Percentiles rank a stretch among this genome's conserved stretches.
These are phyloP conservation scores for Diplogasteroides magnus DNA, from an alignment of 1,140 invertebrate species.

Conservation along the genomic window DNA sequence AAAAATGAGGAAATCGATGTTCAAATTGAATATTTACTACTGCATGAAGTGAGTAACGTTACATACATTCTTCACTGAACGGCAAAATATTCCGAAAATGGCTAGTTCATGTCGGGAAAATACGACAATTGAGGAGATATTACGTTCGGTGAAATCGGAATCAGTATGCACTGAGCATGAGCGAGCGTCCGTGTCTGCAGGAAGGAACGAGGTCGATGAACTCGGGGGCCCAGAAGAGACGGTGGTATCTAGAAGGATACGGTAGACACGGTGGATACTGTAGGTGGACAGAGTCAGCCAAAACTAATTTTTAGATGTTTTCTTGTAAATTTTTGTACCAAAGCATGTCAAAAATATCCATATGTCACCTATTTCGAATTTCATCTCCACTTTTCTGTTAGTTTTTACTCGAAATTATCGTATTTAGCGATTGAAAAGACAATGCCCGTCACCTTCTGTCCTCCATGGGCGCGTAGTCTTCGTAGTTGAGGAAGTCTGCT, in stretches of 20 bases:
- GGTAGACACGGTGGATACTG: no score
- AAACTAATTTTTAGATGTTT: not conserved
- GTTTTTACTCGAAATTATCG: not conserved
- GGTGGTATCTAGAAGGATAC: not conserved
- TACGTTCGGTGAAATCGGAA: no score
- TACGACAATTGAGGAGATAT: no score
- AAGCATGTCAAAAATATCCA: not conserved
- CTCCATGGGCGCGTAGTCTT: not conserved
- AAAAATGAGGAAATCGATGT: no score
- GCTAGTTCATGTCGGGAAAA: no score
- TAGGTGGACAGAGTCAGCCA: no score
- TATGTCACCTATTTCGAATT: not conserved
- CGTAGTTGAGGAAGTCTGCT: not conserved
- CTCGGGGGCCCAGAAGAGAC: not conserved
- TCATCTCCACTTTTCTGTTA: not conserved
- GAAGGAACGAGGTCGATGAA: not conserved
- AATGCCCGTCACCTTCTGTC: not conserved
- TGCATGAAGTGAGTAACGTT: no score
- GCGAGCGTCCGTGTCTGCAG: not conserved
- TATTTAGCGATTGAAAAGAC: not conserved
- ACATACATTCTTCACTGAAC: no score
- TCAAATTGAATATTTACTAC: no score
- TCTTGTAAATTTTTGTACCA: not conserved
- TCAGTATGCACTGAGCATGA: not conserved
- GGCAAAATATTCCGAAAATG: no score